Percentiles rank a stretch among this genome's conserved stretches.
These are phyloP conservation scores for Crossaster papposus DNA, from an alignment of 53 echinoderm and acorn worm genomes.

Conservation along the genomic window DNA sequence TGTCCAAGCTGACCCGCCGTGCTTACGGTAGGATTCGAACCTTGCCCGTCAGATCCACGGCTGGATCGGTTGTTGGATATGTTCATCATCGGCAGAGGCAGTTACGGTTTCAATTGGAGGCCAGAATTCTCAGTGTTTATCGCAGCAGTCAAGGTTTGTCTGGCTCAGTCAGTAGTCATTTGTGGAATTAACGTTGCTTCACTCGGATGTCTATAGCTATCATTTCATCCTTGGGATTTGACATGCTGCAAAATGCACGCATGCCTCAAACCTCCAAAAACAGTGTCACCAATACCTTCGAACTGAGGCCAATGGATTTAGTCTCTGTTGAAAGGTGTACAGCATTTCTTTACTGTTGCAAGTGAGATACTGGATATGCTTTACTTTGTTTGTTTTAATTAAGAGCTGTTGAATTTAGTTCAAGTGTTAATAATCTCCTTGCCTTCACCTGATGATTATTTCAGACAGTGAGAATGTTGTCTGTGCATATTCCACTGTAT, in stretches of 20 bases:
- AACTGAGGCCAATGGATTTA: no score
- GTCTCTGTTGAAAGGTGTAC: no score
- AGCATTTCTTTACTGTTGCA: no score
- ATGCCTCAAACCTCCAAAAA: no score
- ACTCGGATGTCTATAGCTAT: background rate
- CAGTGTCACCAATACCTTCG: no score
- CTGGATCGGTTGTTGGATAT: background rate
- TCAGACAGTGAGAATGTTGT: background rate
- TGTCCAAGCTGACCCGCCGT: background rate
- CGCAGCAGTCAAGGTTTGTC: background rate
- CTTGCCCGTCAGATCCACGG: constrained; percentile 8
- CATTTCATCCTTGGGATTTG: no score
- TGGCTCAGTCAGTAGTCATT: background rate
- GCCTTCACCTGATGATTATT: background rate
- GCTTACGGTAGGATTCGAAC: constrained; percentile 1
- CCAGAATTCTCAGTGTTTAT: background rate
- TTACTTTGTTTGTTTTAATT: background rate
- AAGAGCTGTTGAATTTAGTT: background rate
- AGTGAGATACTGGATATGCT: background rate
- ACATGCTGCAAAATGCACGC: no score
- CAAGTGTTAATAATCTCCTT: background rate
- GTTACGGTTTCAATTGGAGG: background rate
- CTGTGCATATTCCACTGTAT: background rate
- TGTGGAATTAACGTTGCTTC: background rate
- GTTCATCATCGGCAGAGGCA: background rate